A percentile compares a stretch with the other conserved stretches of the same genome.
These are phyloP conservation scores for Drosophila melanocephala DNA, from an alignment of 2,888 invertebrate species.

Conservation along the genomic window DNA sequence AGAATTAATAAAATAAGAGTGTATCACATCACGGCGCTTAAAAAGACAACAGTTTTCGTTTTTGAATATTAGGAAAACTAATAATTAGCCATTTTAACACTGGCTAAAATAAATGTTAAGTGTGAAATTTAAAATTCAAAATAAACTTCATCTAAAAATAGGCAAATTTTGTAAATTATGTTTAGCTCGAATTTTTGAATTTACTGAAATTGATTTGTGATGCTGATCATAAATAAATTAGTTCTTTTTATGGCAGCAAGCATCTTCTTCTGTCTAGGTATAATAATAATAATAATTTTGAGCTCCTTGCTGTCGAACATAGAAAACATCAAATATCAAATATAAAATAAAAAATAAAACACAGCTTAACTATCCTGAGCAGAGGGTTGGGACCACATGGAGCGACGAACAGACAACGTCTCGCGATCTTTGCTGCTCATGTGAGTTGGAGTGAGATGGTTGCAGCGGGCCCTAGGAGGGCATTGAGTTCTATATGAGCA, in stretches of 20 bases:
- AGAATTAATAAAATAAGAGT: neutral
- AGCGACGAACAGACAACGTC: constrained; percentile 43
- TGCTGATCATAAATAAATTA: neutral
- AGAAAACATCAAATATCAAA: constrained; percentile 29
- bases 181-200: neutral
- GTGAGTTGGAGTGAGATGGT: constrained; percentile 25
- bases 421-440: constrained; percentile 26
- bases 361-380: constrained; percentile 37
- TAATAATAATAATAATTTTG: neutral
- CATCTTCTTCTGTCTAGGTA: neutral
- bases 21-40: neutral
- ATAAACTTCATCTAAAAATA: neutral
- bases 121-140: neutral
- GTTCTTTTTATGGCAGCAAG: constrained; percentile 1
- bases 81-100: neutral
- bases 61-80: neutral
- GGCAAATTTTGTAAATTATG: neutral
- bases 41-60: neutral
- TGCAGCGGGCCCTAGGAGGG: constrained; percentile 10
- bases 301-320: constrained; percentile 24
- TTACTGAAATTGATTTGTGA: neutral
- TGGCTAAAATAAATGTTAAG: too few relatives aligned
- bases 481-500: constrained; percentile 6
- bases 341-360: neutral
- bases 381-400: constrained; percentile 53